Conservation (phyloP, 2,797 vertebrate genomes). For the Onychomys torridus region DNA sequence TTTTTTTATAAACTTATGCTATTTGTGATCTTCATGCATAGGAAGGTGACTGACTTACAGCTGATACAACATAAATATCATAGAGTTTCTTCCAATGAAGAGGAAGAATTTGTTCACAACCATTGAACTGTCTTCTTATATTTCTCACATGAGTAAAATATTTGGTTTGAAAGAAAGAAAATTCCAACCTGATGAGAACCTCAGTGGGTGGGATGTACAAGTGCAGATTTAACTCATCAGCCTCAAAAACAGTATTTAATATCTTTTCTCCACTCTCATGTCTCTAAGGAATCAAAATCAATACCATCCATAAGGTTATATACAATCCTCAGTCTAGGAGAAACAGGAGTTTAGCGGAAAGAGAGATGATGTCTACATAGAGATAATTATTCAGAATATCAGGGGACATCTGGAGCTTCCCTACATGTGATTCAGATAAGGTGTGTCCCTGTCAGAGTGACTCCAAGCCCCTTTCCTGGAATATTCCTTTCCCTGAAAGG, state of each 20-base stretch:
- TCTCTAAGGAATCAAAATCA: neutral
- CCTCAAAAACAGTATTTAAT: conserved; percentile 44
- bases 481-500: neutral
- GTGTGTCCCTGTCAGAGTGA: neutral
- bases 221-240: neutral
- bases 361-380: neutral
- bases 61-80: neutral
- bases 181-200: conserved; percentile 1
- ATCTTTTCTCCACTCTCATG: neutral
- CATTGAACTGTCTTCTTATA: neutral
- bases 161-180: neutral
- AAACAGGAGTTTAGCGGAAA: neutral
- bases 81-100: neutral
- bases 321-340: neutral
- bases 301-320: neutral
- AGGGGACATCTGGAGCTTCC: neutral
- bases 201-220: neutral
- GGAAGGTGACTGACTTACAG: neutral
- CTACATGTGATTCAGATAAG: neutral
- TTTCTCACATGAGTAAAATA: neutral
- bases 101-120: neutral
- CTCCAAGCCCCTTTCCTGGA: neutral
- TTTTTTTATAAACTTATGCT: neutral
- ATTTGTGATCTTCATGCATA: neutral
- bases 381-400: neutral